A percentile compares a stretch with the other conserved stretches of the same genome.
Evolutionary conservation across 2,113 vertebrate genomes (phyloP).

Genomic region (Natator depressus): DNA sequence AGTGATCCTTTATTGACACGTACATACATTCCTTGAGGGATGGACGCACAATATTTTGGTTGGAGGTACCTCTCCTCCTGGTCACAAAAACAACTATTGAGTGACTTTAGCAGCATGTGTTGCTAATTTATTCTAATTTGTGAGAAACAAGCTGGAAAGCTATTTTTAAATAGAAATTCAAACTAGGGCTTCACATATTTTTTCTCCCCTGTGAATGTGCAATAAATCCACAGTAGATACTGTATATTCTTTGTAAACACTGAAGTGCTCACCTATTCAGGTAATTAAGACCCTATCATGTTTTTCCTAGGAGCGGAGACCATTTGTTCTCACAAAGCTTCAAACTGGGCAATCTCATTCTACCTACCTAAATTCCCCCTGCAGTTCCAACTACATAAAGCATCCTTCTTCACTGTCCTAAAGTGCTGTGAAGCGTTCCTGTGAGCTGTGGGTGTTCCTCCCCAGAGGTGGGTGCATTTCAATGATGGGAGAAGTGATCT

Average conservation of each 20-base stretch:
- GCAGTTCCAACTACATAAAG: not conserved
- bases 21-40: not conserved
- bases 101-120: not conserved
- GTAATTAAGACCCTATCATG: not conserved
- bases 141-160: not conserved
- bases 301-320: not conserved
- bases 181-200: not conserved
- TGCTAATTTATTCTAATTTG: not conserved
- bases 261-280: not conserved
- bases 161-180: not conserved
- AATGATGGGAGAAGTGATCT: not conserved
- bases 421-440: not conserved
- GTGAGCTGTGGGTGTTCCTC: not conserved
- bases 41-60: too few relatives aligned
- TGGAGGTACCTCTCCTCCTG: not conserved
- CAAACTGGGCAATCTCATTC: not conserved
- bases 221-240: not conserved
- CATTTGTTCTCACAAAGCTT: not conserved
- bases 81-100: not conserved
- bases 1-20: not conserved
- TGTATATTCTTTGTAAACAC: not conserved
- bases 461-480: not conserved
- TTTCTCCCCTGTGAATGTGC: accelerated
- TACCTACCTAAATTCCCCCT: not conserved
- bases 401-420: not conserved